Percentiles rank a stretch among this genome's conserved stretches.
These are phyloP conservation scores for Centrocercus urophasianus DNA, from an alignment of 2,113 vertebrate genomes.

Conservation along the genomic window DNA sequence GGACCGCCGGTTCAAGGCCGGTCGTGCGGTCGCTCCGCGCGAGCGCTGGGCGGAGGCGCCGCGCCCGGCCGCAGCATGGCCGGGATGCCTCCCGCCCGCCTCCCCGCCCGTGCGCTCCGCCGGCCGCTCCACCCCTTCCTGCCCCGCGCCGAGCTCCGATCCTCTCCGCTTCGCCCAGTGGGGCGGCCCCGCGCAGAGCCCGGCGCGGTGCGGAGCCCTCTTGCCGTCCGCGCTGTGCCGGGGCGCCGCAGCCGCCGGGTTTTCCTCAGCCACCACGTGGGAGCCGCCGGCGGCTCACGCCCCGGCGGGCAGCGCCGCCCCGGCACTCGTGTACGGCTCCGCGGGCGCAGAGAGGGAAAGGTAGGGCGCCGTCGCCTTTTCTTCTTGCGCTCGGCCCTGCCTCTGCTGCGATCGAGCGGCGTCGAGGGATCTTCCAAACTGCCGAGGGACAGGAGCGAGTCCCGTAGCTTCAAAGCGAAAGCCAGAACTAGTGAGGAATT, in stretches of 20 bases:
- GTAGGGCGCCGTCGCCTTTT: not conserved
- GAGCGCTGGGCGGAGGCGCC: not conserved
- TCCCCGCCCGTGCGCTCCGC: not conserved
- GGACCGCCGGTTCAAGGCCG: slow-evolving; percentile 51
- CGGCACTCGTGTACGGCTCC: not conserved
- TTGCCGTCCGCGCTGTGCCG: not conserved
- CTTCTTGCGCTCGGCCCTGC: not conserved
- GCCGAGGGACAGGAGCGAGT: slow-evolving; percentile 8
- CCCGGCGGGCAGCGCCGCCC: not conserved
- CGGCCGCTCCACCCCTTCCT: slow-evolving; percentile 4
- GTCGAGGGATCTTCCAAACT: slow-evolving; percentile 2
- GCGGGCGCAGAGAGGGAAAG: not conserved
- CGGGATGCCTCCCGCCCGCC: slow-evolving; percentile 21
- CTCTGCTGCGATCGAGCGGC: not conserved
- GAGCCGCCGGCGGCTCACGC: not conserved
- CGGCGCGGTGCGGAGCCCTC: no score
- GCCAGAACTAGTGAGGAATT: slow-evolving; percentile 38
- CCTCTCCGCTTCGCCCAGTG: no score
- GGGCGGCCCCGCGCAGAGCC: no score
- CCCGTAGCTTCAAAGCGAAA: slow-evolving; percentile 56
- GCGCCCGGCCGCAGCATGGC: not conserved
- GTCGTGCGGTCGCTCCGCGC: slow-evolving; percentile 12
- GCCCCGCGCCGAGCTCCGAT: not conserved
- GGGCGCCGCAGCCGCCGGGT: not conserved
- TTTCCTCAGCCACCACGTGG: slow-evolving; percentile 1